Evolutionary conservation across 2,113 vertebrate species (phyloP), one percentile per base, ranked within the genome.

Genomic region (Nothobranchius furzeri): DNA sequence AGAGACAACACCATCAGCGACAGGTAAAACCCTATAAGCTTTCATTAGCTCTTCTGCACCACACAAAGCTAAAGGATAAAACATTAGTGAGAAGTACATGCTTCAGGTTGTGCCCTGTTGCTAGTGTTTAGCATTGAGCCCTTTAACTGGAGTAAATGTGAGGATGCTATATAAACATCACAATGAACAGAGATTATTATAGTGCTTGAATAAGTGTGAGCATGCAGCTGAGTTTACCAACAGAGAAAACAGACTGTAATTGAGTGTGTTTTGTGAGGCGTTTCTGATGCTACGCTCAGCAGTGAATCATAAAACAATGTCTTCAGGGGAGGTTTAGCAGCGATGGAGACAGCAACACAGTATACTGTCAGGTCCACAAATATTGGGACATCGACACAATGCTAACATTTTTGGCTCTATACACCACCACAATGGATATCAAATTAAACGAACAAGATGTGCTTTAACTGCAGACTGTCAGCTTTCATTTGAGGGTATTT

Each of bases 1-100:
- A 68, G 14, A 82, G 59, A 79, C 12, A 50, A 60, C 9, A 37
- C 17, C 2, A 56, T 24, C 20, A 86, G 0, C 12, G 1, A 68
- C 0, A n/a, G 12, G 8, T 43, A 40, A 61, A 42, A 25, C 36
- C 17, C 13, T 20, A 66, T 9, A 14, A 40, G 4, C 10, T 59
- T 37, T 53, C 9, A n/a, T 47, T n/a, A 40, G 10, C 47, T 61
- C 17, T 49, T 24, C 3, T 12, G 30, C 12, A 35, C 3, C 6
- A 9, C 54, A n/a, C 25, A 53, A 30, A 56, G 12, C 43, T 45
- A 37, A 40, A 11, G 54, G 2, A 17, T 14, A 13, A n/a, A 3
- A 12, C 14, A 37, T 37, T 10, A 37, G 30, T 57, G 1, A n/a
- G 20, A 25, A 37, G 20, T 20, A 20, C 20, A 30, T 30, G 30